Evolutionary conservation across 2,888 invertebrate species (phyloP).

Genomic region (Frankliniella intonsa): DNA sequence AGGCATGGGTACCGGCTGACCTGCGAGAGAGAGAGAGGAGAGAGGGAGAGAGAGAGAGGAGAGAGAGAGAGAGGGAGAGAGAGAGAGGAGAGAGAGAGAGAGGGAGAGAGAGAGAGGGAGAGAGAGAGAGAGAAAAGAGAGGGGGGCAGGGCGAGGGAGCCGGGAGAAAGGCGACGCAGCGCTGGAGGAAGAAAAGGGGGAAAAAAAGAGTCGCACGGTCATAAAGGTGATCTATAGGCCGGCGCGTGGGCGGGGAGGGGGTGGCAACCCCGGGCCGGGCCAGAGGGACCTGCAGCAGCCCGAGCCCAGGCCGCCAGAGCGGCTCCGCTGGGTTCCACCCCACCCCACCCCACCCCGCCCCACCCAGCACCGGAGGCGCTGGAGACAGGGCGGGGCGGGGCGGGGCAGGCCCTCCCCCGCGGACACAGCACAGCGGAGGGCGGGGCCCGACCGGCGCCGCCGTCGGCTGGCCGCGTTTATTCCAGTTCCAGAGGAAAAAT

Average conservation of each 20-base stretch:
- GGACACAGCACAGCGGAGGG: no score
- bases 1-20: no score
- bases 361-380: neutral
- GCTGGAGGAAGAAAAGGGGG: constrained; percentile 27
- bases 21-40: constrained; percentile 30
- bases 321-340: neutral
- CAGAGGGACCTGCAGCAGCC: neutral
- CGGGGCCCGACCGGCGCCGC: no score
- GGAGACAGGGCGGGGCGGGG: no score
- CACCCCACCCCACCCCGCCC: neutral
- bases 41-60: neutral
- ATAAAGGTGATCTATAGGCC: constrained; percentile 24
- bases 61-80: constrained; percentile 28
- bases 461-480: no score
- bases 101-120: neutral
- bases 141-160: neutral
- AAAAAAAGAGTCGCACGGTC: constrained; percentile 9
- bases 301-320: neutral
- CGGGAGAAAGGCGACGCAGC: neutral
- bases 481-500: no score
- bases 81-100: constrained; percentile 23
- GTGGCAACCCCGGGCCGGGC: neutral
- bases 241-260: neutral
- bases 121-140: neutral
- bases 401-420: no score